Percentiles rank a stretch among this genome's conserved stretches.
phyloP scores from a whole-genome alignment of 2,888 invertebrate genomes.

The Polymixis flavicincta region DNA sequence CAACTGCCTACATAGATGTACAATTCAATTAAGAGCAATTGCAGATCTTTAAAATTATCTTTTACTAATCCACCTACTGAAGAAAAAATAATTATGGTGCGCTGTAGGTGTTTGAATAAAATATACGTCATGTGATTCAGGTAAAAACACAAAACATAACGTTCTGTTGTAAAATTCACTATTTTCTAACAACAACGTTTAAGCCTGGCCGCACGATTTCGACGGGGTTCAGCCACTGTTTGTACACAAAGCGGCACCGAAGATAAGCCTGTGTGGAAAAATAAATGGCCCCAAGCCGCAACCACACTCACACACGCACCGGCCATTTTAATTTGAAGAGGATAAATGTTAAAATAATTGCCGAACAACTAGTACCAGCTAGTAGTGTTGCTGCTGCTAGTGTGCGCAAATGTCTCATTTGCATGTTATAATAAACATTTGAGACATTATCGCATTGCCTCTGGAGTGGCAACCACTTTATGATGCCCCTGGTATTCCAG shows the following conservation, averaged over 20 bases:
- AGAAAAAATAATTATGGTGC: neutral
- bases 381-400: no score
- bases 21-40: neutral
- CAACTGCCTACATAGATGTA: no score
- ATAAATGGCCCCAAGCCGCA: neutral
- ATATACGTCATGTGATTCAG: neutral
- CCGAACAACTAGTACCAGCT: neutral
- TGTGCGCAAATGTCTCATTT: no score
- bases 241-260: neutral
- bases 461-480: no score
- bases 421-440: no score
- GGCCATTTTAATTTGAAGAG: neutral
- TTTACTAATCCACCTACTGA: neutral
- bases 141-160: neutral
- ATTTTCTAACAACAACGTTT: neutral
- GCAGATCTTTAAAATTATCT: no score
- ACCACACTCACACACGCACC: neutral
- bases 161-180: neutral
- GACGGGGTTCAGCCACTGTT: neutral
- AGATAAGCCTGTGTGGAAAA: slow-evolving; percentile 1
- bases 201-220: neutral
- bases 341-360: neutral
- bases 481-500: no score
- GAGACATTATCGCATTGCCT: no score
- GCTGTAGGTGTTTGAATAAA: no score